Percentiles rank a stretch among this genome's conserved stretches.
Conservation (phyloP, 2,888 invertebrate species). For the Pedicia rivosa region DNA sequence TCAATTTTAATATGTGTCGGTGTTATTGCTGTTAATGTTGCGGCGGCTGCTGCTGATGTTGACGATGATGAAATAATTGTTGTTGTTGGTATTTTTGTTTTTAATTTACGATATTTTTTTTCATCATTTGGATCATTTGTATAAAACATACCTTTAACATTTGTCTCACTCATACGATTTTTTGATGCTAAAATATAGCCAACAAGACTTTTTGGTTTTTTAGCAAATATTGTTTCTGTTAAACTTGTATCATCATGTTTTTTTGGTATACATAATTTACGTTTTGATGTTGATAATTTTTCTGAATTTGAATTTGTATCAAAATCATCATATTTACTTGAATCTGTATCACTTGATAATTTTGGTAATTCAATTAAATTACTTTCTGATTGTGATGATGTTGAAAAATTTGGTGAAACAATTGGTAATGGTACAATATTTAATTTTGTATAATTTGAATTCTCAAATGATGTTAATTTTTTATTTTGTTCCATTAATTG, state of each 20-base stretch:
- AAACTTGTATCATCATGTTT: constrained; percentile 46
- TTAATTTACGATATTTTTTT: too few species aligned
- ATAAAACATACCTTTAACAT: constrained; percentile 8
- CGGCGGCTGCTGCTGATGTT: not conserved
- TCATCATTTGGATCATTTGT: not conserved
- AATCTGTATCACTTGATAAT: constrained; percentile 17
- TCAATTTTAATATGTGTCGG: constrained; percentile 1
- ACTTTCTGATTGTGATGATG: constrained; percentile 6
- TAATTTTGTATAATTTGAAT: constrained; percentile 9
- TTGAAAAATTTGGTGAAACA: constrained; percentile 4
- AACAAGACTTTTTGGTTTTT: constrained; percentile 58
- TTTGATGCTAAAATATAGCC: constrained; percentile 43
- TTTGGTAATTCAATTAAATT: constrained; percentile 13
- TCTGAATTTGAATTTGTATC: constrained; percentile 12
- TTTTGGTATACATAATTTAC: constrained; percentile 63
- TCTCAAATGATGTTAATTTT: constrained; percentile 11
- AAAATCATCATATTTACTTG: constrained; percentile 17
- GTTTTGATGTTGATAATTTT: constrained; percentile 37
- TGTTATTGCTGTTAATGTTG: constrained; percentile 6
- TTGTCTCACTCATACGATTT: constrained; percentile 12
- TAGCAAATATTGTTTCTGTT: constrained; percentile 69
- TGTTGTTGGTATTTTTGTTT: too few species aligned
- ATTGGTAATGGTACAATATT: constrained; percentile 3
- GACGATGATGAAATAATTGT: too few species aligned
- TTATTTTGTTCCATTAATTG: too few species aligned